These are phyloP conservation scores for Latheticus oryzae DNA, from an alignment of 2,888 invertebrate genomes.

Conservation along the genomic window DNA sequence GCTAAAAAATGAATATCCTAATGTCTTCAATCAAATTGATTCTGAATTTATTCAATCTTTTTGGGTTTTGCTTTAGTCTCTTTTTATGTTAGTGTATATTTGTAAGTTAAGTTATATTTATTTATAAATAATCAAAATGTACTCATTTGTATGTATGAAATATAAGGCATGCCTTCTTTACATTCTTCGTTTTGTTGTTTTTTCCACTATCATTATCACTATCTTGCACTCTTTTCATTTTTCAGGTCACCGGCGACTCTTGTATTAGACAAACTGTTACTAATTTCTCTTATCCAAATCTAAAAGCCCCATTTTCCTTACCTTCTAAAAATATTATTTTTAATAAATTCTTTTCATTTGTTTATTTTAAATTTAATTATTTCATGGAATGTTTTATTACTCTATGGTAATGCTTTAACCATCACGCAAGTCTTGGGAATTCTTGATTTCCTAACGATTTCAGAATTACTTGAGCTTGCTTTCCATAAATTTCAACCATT, in stretches of 20 bases:
- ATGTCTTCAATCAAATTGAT: too few species aligned
- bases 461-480: too few species aligned
- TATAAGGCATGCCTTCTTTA: conserved; percentile 55
- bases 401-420: conserved; percentile 13
- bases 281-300: conserved; percentile 33
- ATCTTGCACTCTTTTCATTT: conserved; percentile 66
- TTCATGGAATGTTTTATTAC: conserved; percentile 46
- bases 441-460: too few species aligned
- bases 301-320: conserved; percentile 25
- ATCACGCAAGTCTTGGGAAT: conserved; percentile 1
- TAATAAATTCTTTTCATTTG: conserved; percentile 29
- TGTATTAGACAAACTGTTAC: conserved; percentile 67
- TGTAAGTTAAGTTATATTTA: conserved; percentile 27
- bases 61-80: conserved; percentile 18
- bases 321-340: conserved; percentile 24
- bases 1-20: too few species aligned
- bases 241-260: conserved; percentile 74
- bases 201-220: conserved; percentile 50
- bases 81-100: conserved; percentile 10
- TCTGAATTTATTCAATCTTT: conserved; percentile 29
- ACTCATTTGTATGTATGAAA: conserved; percentile 52
- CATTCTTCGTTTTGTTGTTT: conserved; percentile 53
- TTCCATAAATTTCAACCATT: too few species aligned
- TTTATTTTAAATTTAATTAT: conserved; percentile 35
- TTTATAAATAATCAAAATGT: conserved; percentile 41